phyloP scores from a whole-genome alignment of 2,797 vertebrate genomes.

The Anguilla obscura region DNA sequence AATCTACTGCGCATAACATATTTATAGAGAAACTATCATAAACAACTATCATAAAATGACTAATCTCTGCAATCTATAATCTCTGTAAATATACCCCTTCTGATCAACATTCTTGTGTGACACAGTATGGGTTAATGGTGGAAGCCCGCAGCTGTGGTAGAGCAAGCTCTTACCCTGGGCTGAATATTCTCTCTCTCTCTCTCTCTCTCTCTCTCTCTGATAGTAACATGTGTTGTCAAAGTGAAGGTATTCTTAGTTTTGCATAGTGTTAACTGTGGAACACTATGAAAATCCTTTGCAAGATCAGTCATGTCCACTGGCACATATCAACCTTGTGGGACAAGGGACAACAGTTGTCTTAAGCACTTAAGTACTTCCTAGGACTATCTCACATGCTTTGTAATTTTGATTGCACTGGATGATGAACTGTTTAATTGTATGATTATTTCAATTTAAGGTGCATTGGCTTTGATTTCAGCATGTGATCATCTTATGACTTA shows the following conservation, averaged over 20 bases:
- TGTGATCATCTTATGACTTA: not conserved
- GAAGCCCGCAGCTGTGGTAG: constrained; percentile 50
- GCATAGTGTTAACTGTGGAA: not conserved
- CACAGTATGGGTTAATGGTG: not conserved
- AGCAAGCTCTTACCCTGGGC: constrained; percentile 43
- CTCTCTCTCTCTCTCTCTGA: not conserved
- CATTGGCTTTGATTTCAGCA: not conserved
- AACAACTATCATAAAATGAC: no score
- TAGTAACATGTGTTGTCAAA: not conserved
- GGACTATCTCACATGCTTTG: not conserved
- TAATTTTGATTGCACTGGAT: not conserved
- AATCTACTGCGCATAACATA: not conserved
- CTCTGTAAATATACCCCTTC: not conserved
- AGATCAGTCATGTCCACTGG: not conserved
- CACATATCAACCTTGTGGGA: not conserved
- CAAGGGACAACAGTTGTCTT: not conserved
- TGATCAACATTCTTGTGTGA: not conserved
- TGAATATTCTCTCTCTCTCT: not conserved
- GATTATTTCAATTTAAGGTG: not conserved
- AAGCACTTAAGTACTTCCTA: not conserved
- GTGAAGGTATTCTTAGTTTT: not conserved
- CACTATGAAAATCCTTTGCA: not conserved
- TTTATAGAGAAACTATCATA: not conserved
- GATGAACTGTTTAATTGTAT: not conserved
- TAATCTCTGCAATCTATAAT: no score